Conservation (phyloP, 2,888 invertebrate species). For the Epistrophe eligans region DNA sequence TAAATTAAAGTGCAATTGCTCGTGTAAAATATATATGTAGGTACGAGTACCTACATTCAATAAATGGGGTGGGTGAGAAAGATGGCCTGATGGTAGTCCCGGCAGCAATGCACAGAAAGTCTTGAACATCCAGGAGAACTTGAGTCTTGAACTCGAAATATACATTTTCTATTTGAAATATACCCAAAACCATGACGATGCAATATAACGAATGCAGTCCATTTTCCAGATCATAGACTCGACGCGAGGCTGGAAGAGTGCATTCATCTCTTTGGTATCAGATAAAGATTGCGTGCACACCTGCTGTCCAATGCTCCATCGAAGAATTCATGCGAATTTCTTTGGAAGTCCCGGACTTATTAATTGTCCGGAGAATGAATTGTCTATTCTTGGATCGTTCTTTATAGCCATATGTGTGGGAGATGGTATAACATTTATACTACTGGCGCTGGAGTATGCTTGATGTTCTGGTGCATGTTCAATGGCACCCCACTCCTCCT, state of each 20-base stretch:
- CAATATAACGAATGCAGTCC: slow-evolving; percentile 32
- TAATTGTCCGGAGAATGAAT: slow-evolving; percentile 54
- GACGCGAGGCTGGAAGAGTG: slow-evolving; percentile 25
- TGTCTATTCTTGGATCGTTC: slow-evolving; percentile 59
- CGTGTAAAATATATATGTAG: slow-evolving; percentile 45
- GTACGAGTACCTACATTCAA: slow-evolving; percentile 10
- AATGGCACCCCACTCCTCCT: slow-evolving; percentile 68
- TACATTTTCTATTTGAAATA: slow-evolving; percentile 18
- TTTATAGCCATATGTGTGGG: slow-evolving; percentile 37
- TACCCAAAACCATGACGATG: slow-evolving; percentile 46
- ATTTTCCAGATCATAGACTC: slow-evolving; percentile 44
- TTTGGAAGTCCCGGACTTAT: slow-evolving; percentile 48
- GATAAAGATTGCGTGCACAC: slow-evolving; percentile 74
- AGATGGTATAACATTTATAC: slow-evolving; percentile 60
- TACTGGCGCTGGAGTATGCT: slow-evolving; percentile 58
- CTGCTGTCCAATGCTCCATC: slow-evolving; percentile 51
- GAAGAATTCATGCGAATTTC: slow-evolving; percentile 58
- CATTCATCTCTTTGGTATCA: slow-evolving; percentile 49
- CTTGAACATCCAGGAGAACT: slow-evolving; percentile 32
- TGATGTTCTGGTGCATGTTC: slow-evolving; percentile 70
- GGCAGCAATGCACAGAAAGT: slow-evolving; percentile 24
- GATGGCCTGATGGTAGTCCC: slow-evolving; percentile 8
- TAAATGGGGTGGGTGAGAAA: slow-evolving; percentile 32
- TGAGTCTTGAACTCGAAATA: slow-evolving; percentile 40
- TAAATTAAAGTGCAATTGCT: slow-evolving; percentile 74